Evolutionary conservation across 1,140 invertebrate genomes (phyloP).

Genomic region (Drosophila trapezifrons): DNA sequence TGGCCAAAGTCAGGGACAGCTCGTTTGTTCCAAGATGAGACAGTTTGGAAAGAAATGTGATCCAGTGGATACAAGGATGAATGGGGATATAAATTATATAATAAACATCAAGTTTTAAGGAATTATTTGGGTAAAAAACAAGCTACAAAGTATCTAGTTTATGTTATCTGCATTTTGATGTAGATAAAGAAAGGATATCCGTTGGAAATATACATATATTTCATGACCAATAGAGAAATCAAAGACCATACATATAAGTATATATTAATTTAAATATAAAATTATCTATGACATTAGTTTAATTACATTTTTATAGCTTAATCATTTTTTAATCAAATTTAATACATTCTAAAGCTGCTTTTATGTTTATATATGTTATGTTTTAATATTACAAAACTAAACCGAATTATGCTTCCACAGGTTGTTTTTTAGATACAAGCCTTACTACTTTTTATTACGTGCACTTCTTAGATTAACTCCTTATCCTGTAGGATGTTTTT

Average conservation of each 20-base stretch:
- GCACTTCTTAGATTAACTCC: background rate
- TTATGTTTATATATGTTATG: too few relatives aligned
- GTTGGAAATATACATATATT: background rate
- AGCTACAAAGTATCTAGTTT: background rate
- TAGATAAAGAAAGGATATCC: too few relatives aligned
- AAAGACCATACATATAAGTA: too few relatives aligned
- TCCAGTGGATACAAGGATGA: slow-evolving; percentile 4
- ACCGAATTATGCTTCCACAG: background rate
- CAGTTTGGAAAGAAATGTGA: slow-evolving; percentile 27
- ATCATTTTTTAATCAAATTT: too few relatives aligned
- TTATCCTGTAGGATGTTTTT: background rate
- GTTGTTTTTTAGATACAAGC: background rate
- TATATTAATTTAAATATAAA: too few relatives aligned
- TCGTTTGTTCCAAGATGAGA: slow-evolving; percentile 37
- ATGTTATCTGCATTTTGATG: background rate
- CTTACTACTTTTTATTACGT: background rate
- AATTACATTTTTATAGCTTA: too few relatives aligned
- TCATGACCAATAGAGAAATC: too few relatives aligned
- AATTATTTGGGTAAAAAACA: background rate
- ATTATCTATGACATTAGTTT: too few relatives aligned
- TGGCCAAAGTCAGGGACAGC: slow-evolving; percentile 45
- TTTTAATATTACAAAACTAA: too few relatives aligned
- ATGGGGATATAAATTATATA: slow-evolving; percentile 1
- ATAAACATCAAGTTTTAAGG: background rate
- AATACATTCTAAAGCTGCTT: too few relatives aligned